Evolutionary conservation across 1,140 invertebrate species (phyloP).

Genomic region (Phymorhynchus buccinoides): DNA sequence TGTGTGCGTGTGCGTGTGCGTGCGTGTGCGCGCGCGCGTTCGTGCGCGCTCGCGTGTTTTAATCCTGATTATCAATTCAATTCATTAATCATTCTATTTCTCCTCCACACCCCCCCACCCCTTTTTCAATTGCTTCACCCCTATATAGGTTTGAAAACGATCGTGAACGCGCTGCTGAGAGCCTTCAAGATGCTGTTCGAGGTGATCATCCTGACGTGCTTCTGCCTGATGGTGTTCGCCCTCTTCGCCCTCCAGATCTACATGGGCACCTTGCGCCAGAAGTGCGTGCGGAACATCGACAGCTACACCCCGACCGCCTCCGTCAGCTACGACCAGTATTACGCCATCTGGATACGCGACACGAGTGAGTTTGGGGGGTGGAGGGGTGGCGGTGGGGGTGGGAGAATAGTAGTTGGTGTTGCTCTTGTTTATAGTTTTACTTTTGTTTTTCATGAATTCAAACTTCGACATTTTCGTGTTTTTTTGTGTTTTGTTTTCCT

Average conservation of each 20-base stretch:
- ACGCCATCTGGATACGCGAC: constrained; percentile 64
- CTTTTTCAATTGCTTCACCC: background rate
- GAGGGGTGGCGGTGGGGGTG: too few relatives aligned
- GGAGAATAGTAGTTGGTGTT: too few relatives aligned
- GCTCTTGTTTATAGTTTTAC: too few relatives aligned
- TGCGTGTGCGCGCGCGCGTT: background rate
- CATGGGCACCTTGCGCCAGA: constrained; percentile 97
- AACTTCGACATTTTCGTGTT: too few relatives aligned
- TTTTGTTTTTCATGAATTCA: too few relatives aligned
- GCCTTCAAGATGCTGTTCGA: constrained; percentile 95
- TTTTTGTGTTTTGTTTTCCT: too few relatives aligned
- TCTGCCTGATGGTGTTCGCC: constrained; percentile 96
- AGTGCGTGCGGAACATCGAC: constrained; percentile 84
- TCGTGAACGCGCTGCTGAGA: constrained; percentile 95
- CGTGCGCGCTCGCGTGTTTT: too few relatives aligned
- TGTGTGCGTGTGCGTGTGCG: background rate
- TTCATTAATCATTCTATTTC: background rate
- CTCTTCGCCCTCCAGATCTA: constrained; percentile 97
- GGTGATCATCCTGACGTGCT: constrained; percentile 96
- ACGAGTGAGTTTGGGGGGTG: constrained; percentile 50
- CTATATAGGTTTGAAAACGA: constrained; percentile 89
- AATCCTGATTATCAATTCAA: background rate
- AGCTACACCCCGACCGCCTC: constrained; percentile 75
- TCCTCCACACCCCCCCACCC: background rate
- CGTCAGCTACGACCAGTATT: constrained; percentile 59